A percentile compares a stretch with the other conserved stretches of the same genome.
These are phyloP conservation scores for Diadema setosum DNA, from an alignment of 35 echinoderm and acorn worm species.

Conservation along the genomic window DNA sequence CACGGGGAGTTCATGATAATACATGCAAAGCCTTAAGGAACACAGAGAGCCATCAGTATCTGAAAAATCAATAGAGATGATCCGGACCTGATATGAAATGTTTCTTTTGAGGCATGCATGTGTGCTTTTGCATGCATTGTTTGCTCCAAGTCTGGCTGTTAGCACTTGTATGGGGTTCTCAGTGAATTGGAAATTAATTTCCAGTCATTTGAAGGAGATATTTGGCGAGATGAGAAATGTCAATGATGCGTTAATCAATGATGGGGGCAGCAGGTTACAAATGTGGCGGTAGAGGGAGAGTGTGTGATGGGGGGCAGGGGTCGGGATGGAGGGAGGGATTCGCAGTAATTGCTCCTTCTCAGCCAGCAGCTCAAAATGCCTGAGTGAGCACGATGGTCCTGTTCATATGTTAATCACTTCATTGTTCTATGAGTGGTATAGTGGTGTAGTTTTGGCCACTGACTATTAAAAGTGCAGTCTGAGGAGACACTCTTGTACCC, in stretches of 20 bases:
- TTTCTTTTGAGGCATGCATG: no score
- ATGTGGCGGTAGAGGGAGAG: not conserved
- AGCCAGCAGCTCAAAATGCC: not conserved
- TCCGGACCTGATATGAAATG: no score
- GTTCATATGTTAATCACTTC: no score
- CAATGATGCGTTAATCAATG: slow-evolving; percentile 7
- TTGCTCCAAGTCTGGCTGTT: no score
- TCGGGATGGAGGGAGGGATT: no score
- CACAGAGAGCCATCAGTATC: not conserved
- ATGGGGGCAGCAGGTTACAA: not conserved
- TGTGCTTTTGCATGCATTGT: no score
- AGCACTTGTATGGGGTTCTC: no score
- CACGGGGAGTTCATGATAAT: not conserved
- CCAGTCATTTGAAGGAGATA: not conserved
- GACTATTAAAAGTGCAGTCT: no score
- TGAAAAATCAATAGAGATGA: not conserved
- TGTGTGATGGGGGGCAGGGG: not conserved
- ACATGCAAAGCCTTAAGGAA: not conserved
- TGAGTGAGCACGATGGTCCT: not conserved
- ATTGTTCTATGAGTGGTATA: no score
- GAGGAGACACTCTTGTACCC: no score
- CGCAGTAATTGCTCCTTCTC: not conserved
- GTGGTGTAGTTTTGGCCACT: no score
- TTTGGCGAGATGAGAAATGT: not conserved
- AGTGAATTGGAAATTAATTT: slow-evolving; percentile 9